Percentiles rank a stretch among this genome's conserved stretches.
Conservation (phyloP, 2,113 vertebrate genomes). For the Recurvirostra avosetta region DNA sequence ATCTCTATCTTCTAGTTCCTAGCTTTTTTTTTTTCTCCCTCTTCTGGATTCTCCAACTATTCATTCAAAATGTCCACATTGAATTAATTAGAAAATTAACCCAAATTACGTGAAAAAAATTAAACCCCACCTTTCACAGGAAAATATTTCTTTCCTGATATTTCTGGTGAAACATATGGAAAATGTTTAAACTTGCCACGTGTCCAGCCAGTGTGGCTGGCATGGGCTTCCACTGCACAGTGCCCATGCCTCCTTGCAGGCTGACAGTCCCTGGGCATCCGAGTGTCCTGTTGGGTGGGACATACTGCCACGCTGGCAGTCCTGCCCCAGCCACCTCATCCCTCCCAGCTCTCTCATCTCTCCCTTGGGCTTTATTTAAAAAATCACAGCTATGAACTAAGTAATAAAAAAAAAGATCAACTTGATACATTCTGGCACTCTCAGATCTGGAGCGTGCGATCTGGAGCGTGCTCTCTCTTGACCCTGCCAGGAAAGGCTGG, state of each 20-base stretch:
- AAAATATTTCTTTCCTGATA: neutral
- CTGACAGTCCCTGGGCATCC: fast-evolving
- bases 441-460: neutral
- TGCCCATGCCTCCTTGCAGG: neutral
- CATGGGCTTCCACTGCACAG: neutral
- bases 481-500: neutral
- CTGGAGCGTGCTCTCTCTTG: neutral
- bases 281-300: too few species aligned
- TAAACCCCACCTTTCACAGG: fast-evolving
- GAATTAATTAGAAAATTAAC: neutral
- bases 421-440: fast-evolving
- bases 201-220: neutral
- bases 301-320: neutral
- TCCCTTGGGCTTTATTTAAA: neutral
- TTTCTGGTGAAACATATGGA: neutral
- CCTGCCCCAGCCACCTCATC: neutral
- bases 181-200: neutral
- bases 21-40: neutral
- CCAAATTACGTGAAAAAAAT: fast-evolving
- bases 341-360: neutral
- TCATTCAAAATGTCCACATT: neutral
- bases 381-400: neutral
- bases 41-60: neutral
- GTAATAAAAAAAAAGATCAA: neutral
- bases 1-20: neutral